These are phyloP conservation scores for Zeuzera pyrina DNA, from an alignment of 2,888 invertebrate genomes.

Conservation along the genomic window DNA sequence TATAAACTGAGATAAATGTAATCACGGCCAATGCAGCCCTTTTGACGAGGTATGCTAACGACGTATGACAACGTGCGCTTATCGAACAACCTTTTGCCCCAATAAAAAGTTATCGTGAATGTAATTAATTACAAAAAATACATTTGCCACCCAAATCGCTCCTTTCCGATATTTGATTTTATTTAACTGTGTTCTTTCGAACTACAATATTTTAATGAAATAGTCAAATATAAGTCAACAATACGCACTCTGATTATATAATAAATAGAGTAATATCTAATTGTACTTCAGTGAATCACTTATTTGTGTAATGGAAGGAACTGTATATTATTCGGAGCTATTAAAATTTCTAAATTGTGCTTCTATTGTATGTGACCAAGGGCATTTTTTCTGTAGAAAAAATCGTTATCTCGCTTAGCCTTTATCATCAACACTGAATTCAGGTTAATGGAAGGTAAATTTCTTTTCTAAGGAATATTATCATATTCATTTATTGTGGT, in stretches of 20 bases:
- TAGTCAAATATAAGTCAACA: not conserved
- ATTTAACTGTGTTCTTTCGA: not conserved
- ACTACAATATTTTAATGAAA: not conserved
- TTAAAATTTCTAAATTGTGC: not conserved
- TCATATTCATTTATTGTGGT: too few relatives aligned
- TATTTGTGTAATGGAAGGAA: conserved; percentile 6
- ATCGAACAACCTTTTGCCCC: conserved; percentile 33
- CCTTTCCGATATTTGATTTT: not conserved
- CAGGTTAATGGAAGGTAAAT: not conserved
- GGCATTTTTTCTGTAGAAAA: not conserved
- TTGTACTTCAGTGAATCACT: conserved; percentile 7
- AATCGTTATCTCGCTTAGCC: not conserved
- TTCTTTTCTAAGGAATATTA: too few relatives aligned
- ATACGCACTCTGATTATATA: too few relatives aligned
- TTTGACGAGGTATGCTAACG: conserved; percentile 3
- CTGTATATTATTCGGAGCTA: not conserved
- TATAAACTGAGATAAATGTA: too few relatives aligned
- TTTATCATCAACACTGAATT: not conserved
- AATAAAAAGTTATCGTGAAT: conserved; percentile 29
- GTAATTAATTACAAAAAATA: not conserved
- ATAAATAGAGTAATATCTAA: not conserved
- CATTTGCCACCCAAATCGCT: conserved; percentile 1
- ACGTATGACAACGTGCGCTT: conserved; percentile 10
- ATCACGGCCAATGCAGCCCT: too few relatives aligned
- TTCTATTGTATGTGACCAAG: not conserved